Evolutionary conservation across 2,113 vertebrate genomes (phyloP).

Genomic region (Oceanites oceanicus): DNA sequence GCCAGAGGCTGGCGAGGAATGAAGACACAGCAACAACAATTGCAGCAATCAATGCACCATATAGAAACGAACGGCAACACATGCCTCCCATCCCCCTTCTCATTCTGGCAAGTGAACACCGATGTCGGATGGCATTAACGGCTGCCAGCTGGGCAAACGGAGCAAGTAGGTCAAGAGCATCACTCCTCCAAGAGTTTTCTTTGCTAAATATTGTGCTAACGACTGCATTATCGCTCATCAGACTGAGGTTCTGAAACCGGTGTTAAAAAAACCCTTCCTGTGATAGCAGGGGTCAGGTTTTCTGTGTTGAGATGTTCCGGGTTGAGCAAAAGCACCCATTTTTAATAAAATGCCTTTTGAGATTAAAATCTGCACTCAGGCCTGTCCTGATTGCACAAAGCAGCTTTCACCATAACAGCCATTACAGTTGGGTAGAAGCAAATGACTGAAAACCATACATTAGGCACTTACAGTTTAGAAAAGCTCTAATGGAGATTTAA

Average conservation of each 20-base stretch:
- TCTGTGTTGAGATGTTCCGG: not conserved
- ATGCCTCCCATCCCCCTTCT: not conserved
- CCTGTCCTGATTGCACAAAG: not conserved
- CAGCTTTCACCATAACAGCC: not conserved
- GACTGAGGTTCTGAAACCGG: not conserved
- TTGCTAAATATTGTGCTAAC: not conserved
- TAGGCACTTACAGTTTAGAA: not conserved
- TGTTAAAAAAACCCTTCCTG: not conserved
- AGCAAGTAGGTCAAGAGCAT: constrained; percentile 57
- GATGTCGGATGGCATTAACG: not conserved
- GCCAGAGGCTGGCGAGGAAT: not conserved
- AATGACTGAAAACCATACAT: not conserved
- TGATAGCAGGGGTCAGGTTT: not conserved
- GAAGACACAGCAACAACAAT: not conserved
- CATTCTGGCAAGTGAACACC: not conserved
- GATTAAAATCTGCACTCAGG: not conserved
- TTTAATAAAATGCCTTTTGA: not conserved
- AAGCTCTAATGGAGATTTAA: not conserved
- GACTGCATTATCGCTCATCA: not conserved
- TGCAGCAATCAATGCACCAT: not conserved
- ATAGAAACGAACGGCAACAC: not conserved
- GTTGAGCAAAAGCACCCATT: not conserved
- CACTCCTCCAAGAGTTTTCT: not conserved
- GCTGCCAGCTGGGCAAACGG: constrained; percentile 18
- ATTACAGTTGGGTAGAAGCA: not conserved